Percentiles rank a stretch among this genome's conserved stretches.
Evolutionary conservation across 92 coral and sea anemone species (phyloP).

Genomic region (Zoanthus sansibaricus): DNA sequence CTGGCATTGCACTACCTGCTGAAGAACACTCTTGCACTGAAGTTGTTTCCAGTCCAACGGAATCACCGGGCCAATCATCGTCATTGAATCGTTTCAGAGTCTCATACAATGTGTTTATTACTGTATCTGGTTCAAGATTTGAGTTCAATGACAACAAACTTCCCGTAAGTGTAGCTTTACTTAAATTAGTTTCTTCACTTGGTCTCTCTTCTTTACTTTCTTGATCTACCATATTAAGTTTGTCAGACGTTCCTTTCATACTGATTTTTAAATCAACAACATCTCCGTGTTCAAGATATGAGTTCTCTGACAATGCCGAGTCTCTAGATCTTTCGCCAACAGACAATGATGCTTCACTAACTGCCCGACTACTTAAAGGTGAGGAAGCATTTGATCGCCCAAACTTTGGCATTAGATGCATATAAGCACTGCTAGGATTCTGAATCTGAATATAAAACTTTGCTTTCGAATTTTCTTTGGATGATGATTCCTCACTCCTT

Average conservation of each 20-base stretch:
- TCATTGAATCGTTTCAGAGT: slow-evolving; percentile 37
- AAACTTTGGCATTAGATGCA: slow-evolving; percentile 64
- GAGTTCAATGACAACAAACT: slow-evolving; percentile 38
- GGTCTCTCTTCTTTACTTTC: neutral
- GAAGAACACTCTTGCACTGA: neutral
- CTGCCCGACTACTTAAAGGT: slow-evolving; percentile 48
- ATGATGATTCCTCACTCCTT: slow-evolving; percentile 54
- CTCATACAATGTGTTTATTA: slow-evolving; percentile 35
- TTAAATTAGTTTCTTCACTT: slow-evolving; percentile 3
- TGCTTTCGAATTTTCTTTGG: slow-evolving; percentile 67
- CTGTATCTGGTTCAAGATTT: slow-evolving; percentile 40
- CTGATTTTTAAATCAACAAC: slow-evolving; percentile 18
- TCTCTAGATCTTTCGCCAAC: slow-evolving; percentile 61
- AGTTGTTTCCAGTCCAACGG: neutral
- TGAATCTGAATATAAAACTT: slow-evolving; percentile 84
- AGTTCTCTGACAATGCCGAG: slow-evolving; percentile 13
- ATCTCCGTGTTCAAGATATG: slow-evolving; percentile 47
- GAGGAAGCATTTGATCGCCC: slow-evolving; percentile 29
- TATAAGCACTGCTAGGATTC: slow-evolving; percentile 73
- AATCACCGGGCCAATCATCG: slow-evolving; percentile 26
- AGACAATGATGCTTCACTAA: slow-evolving; percentile 78
- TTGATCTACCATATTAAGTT: neutral
- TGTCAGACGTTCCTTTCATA: neutral
- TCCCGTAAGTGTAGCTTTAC: slow-evolving; percentile 36
- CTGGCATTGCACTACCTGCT: neutral